phyloP scores from a whole-genome alignment of 1,140 invertebrate species.

The Sminthurides bifidus region DNA sequence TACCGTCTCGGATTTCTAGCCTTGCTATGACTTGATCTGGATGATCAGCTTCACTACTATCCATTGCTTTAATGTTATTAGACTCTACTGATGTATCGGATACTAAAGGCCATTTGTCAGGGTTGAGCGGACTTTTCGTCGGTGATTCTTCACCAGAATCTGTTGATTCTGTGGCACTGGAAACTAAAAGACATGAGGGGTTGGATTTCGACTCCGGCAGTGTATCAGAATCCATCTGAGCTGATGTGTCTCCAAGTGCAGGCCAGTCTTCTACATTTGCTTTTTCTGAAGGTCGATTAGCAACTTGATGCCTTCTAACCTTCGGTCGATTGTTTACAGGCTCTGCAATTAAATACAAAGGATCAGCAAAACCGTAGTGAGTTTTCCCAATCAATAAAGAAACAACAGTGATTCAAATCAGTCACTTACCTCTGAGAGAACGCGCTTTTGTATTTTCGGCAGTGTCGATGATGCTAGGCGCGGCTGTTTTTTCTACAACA shows the following conservation, averaged over 20 bases:
- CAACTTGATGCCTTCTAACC: constrained; percentile 1
- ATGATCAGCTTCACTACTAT: not conserved
- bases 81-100: not conserved
- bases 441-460: not conserved
- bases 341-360: constrained; percentile 8
- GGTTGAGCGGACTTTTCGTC: not conserved
- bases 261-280: constrained; percentile 21
- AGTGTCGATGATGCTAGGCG: not conserved
- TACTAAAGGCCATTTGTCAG: constrained; percentile 13
- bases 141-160: constrained; percentile 16
- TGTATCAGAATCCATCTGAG: no score
- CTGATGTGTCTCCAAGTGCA: constrained; percentile 17
- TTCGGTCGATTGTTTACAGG: constrained; percentile 2
- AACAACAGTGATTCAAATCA: not conserved
- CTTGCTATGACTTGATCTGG: not conserved
- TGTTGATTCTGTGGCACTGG: constrained; percentile 23
- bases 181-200: no score
- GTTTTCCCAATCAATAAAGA: not conserved
- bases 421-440: not conserved
- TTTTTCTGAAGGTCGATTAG: not conserved
- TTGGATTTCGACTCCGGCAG: no score
- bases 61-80: constrained; percentile 1
- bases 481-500: not conserved
- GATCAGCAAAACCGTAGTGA: not conserved
- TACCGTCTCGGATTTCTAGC: no score